Evolutionary conservation across 2,113 vertebrate species (phyloP).

Genomic region (Gallinago paraguaiae): DNA sequence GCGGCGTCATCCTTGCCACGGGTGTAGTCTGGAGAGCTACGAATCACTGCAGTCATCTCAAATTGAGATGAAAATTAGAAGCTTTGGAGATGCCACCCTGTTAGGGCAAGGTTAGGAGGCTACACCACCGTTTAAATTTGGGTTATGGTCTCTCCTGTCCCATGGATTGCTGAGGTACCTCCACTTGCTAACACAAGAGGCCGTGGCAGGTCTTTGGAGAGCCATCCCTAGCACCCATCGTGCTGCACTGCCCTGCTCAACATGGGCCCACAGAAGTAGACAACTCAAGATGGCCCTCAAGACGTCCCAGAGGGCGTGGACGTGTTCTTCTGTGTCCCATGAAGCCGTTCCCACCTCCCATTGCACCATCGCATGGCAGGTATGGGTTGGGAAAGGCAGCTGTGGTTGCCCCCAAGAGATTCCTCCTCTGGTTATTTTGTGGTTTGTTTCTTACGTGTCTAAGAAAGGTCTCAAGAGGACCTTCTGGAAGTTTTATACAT

Average conservation of each 20-base stretch:
- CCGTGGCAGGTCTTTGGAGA: fast-evolving
- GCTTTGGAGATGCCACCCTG: not conserved
- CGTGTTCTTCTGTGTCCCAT: fast-evolving
- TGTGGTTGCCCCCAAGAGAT: not conserved
- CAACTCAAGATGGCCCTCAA: fast-evolving
- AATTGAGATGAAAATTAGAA: not conserved
- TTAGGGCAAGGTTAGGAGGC: no score
- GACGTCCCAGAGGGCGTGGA: not conserved
- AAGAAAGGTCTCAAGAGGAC: not conserved
- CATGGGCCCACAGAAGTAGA: no score
- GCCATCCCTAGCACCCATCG: not conserved
- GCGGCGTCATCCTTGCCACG: not conserved
- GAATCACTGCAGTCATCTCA: not conserved
- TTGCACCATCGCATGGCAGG: not conserved
- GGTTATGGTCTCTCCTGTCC: not conserved
- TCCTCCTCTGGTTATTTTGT: not conserved
- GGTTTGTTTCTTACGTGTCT: fast-evolving
- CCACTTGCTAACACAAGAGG: not conserved
- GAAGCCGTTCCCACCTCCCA: not conserved
- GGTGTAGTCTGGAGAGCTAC: not conserved
- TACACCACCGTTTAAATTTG: not conserved
- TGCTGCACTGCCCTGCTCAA: no score
- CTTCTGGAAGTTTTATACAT: not conserved
- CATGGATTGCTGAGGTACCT: not conserved
- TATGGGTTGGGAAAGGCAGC: not conserved